These are phyloP conservation scores for Anhinga anhinga DNA, from an alignment of 2,113 vertebrate species.

Conservation along the genomic window DNA sequence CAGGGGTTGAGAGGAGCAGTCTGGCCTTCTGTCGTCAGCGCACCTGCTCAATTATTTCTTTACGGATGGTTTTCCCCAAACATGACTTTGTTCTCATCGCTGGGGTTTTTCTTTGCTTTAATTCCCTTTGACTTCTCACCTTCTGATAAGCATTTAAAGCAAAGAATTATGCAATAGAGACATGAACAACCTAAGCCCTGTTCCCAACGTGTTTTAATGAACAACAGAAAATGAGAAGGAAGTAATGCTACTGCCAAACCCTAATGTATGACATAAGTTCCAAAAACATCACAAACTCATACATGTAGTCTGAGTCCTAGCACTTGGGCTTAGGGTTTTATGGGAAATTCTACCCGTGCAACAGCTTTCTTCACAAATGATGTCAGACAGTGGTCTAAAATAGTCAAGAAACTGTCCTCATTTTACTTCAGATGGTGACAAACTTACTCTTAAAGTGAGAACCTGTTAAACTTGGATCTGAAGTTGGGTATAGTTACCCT, in stretches of 20 bases:
- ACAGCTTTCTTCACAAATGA: not conserved
- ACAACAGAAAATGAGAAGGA: constrained; percentile 64
- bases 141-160: constrained; percentile 46
- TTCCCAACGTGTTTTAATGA: constrained; percentile 66
- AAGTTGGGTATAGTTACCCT: not conserved
- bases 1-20: not conserved
- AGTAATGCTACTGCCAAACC: constrained; percentile 37
- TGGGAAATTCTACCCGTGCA: not conserved
- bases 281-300: not conserved
- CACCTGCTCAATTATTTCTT: not conserved
- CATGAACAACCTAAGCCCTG: constrained; percentile 11
- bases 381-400: not conserved
- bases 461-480: not conserved
- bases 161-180: not conserved
- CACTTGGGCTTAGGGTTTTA: not conserved
- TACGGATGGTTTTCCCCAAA: not conserved
- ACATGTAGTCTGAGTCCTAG: not conserved
- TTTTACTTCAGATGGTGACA: not conserved
- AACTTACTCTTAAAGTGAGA: not conserved
- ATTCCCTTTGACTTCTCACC: not conserved
- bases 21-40: not conserved
- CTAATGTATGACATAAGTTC: constrained; percentile 32
- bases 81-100: not conserved
- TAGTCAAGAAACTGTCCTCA: not conserved
- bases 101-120: not conserved